Percentiles rank a stretch among this genome's conserved stretches.
Conservation (phyloP, 2,113 vertebrate genomes). For the Ptychochromis oligacanthus region DNA sequence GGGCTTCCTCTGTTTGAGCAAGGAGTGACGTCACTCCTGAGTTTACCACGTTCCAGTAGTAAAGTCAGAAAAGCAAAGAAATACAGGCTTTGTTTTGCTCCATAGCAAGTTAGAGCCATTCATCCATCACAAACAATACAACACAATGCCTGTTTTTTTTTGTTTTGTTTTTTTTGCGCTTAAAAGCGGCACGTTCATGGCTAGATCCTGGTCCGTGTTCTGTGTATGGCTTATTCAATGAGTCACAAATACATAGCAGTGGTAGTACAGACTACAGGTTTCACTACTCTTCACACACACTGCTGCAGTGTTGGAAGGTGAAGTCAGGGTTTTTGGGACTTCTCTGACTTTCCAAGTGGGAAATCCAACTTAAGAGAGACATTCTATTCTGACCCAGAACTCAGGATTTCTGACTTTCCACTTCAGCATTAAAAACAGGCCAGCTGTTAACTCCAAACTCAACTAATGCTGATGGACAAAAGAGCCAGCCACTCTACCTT, state of each 20-base stretch:
- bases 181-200: too few relatives aligned
- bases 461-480: not conserved
- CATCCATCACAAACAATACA: not conserved
- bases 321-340: not conserved
- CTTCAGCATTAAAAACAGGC: rapidly evolving
- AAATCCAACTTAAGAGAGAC: not conserved
- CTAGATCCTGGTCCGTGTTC: too few relatives aligned
- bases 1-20: not conserved
- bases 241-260: not conserved
- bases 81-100: not conserved
- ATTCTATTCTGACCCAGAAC: not conserved
- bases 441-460: not conserved
- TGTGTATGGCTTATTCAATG: not conserved
- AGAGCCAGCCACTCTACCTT: not conserved
- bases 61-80: not conserved
- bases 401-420: not conserved
- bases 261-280: not conserved
- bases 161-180: too few relatives aligned
- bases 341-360: not conserved
- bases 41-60: not conserved
- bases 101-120: not conserved
- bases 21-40: not conserved
- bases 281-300: not conserved
- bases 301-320: not conserved
- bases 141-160: not conserved